Evolutionary conservation across 2,113 vertebrate genomes (phyloP).

Genomic region (Rynchops niger): DNA sequence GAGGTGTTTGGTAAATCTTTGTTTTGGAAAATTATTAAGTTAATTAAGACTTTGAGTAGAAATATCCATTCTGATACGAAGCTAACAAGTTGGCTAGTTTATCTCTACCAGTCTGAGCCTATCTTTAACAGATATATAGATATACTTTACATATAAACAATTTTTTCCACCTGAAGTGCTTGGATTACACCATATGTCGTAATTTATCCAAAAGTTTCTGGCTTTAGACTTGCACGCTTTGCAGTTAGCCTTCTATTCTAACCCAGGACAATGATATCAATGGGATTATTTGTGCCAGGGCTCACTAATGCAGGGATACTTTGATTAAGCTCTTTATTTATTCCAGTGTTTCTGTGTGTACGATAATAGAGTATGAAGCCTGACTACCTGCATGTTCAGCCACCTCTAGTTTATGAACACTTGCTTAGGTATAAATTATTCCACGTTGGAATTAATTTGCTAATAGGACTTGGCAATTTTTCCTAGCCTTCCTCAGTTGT

Average conservation of each 20-base stretch:
- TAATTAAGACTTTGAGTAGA: background rate
- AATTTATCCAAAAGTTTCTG: background rate
- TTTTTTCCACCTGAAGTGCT: background rate
- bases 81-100: background rate
- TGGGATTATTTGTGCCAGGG: background rate
- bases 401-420: background rate
- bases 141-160: background rate
- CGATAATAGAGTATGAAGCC: background rate
- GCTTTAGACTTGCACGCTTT: background rate
- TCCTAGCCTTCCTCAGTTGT: background rate
- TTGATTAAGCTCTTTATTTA: background rate
- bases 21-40: background rate
- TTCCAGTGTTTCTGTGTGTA: background rate
- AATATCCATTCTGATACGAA: background rate
- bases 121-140: background rate
- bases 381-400: background rate
- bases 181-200: background rate
- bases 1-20: background rate
- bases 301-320: background rate
- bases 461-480: background rate
- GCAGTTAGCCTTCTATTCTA: background rate
- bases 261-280: background rate
- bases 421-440: background rate
- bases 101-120: background rate
- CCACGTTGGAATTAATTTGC: background rate